phyloP scores from a whole-genome alignment of 2,888 invertebrate species.

The Nephrotoma appendiculata region DNA sequence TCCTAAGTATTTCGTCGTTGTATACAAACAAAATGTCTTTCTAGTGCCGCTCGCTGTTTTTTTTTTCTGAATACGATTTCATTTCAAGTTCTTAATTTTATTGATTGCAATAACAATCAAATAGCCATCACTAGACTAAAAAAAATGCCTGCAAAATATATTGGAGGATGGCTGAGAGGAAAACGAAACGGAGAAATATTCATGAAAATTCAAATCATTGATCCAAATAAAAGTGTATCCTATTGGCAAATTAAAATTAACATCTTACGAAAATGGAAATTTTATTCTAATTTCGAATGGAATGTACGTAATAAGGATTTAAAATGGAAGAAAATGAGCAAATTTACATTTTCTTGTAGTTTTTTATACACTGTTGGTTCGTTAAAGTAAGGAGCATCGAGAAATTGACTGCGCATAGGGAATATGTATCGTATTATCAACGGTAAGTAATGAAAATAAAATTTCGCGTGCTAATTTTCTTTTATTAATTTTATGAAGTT shows the following conservation, averaged over 20 bases:
- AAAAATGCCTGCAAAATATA: background rate
- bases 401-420: no score
- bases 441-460: background rate
- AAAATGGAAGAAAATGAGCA: background rate
- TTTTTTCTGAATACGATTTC: background rate
- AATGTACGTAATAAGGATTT: background rate
- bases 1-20: background rate
- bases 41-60: background rate
- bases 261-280: background rate
- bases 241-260: background rate
- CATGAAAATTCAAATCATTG: background rate
- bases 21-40: background rate
- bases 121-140: background rate
- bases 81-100: background rate
- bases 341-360: background rate
- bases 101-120: background rate
- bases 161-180: background rate
- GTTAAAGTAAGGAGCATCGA: background rate
- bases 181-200: background rate
- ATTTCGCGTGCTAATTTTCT: background rate
- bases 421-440: no score
- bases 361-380: background rate
- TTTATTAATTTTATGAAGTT: background rate
- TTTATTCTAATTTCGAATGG: background rate
- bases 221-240: background rate